Evolutionary conservation across 2,797 vertebrate genomes (phyloP), one percentile per base, ranked within the genome.

Genomic region (Melanotaenia maccullochi): DNA sequence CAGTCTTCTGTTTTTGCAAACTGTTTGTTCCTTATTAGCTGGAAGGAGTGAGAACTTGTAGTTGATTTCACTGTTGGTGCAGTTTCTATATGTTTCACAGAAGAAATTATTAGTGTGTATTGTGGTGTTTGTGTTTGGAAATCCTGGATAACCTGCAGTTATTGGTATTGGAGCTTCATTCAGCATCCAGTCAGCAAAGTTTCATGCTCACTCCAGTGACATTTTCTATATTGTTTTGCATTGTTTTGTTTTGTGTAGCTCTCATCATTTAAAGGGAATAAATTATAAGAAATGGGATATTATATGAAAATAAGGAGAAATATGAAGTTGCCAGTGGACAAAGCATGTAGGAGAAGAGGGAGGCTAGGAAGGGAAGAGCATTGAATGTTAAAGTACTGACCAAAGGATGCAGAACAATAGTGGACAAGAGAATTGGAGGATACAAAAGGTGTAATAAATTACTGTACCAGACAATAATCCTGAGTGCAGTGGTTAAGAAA

Each of bases 341-440:
- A 40, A 40, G 4, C 12, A 16, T 13, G 2, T 60, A 12, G 42
- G 6, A 20, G 11, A 47, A 2, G 7, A 47, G 18, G 16, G 6
- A 20, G 5, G 16, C 2, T 47, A 20, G 6, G 51, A 83, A 55
- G 56, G 63, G 28, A 78, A 70, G 81, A 60, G 77, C 70, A 30
- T 68, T 65, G 82, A 86, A 47, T 47, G 42, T 47, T 47, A 20
- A 5, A 7, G 83, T 73, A 68, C 65, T 87, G 90, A 91, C 87
- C 82, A 40, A 40, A 40, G 38, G 38, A 14, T 40, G 6, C 12
- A 40, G 38, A 40, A 14, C 38, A 40, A 16, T 35, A 35, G 35
- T 35, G 30, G 5, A 35, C 35, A 35, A 35, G 35, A 11, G 13
- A 9, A 38, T 13, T 38, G 36, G 36, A 38, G 11, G 36, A 12